Base-by-base conservation (phyloP, 2,797 vertebrate genomes). In the Gadopsis marmoratus region DNA sequence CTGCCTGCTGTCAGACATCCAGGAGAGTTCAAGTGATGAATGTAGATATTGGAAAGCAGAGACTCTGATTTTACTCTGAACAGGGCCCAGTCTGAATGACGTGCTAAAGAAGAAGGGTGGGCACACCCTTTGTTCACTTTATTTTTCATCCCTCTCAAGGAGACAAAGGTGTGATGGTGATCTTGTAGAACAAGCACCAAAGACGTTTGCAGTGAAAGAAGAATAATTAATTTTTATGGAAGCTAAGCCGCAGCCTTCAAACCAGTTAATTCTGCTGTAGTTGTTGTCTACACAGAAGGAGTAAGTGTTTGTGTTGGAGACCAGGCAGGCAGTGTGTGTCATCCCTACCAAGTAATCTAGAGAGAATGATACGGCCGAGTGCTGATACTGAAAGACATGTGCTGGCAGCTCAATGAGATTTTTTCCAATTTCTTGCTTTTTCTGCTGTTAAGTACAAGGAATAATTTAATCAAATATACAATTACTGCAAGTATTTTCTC, bases 31-130 rank as follows among this genome's bases (percentile, higher is more conserved):
- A 67, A 81, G 62, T 58, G 16, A 43, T 64, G 19, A 63, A 54
- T 43, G 39, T 51, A 7, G 23, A 48, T 50, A 60, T 17, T 70
- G 54, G 39, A 62, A 55, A 78, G 56, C 53, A 50, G 9, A 55
- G 39, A 78, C 16, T 47, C 21, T 78, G 64, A 61, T 66, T 58
- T 29, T 9, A 23, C 17, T 31, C 53, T 51, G 41, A 74, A 53
- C 12, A 6, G 45, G 9, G 4, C 12, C 31, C 8, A 26, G 79
- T 77, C 43, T 58, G 23, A 82, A 21, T 1, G 4, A 4, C 12
- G 5, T 53, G 23, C 39, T 53, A 37, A 45, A 50, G 23, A 50
- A n/a, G 43, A 29, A 31, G 23, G 51, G 31, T 17, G 12, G 3
- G 51, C 55, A 39, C 41, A 55, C 4, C 4, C 4, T 10, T 59